Conservation (phyloP, 2,113 vertebrate genomes). For the Tor tambroides region DNA sequence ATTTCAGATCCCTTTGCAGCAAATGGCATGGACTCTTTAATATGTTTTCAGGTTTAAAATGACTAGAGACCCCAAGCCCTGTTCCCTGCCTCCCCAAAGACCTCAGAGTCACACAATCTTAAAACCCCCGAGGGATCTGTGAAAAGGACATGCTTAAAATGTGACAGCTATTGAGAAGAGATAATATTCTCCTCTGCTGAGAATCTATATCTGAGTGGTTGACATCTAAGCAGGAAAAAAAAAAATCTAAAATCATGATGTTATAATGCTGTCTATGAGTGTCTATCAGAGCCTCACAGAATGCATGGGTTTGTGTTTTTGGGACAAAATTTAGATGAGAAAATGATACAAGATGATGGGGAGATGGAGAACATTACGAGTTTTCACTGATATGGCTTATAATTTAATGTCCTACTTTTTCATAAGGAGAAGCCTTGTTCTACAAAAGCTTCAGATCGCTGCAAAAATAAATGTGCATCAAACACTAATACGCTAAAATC, state of each 20-base stretch:
- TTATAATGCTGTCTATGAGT: neutral
- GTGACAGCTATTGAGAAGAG: constrained; percentile 7
- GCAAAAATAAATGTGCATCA: neutral
- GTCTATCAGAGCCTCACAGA: neutral
- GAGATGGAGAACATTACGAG: neutral
- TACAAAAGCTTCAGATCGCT: neutral
- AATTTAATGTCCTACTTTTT: neutral
- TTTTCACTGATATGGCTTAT: neutral
- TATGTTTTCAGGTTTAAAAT: constrained; percentile 22
- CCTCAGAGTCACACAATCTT: constrained; percentile 12
- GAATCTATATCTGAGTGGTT: neutral
- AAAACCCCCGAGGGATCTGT: constrained; percentile 8
- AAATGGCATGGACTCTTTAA: neutral
- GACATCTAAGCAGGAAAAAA: neutral
- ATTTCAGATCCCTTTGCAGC: neutral
- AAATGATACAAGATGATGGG: neutral
- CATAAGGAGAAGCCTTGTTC: neutral
- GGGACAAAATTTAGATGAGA: neutral
- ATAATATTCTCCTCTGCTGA: neutral
- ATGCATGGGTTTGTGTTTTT: neutral
- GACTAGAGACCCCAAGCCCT: neutral
- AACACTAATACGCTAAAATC: neutral
- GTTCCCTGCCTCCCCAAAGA: neutral
- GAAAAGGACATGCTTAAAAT: neutral
- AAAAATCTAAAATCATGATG: neutral